Evolutionary conservation across 2,797 vertebrate species (phyloP).

Genomic region (Tadarida brasiliensis): DNA sequence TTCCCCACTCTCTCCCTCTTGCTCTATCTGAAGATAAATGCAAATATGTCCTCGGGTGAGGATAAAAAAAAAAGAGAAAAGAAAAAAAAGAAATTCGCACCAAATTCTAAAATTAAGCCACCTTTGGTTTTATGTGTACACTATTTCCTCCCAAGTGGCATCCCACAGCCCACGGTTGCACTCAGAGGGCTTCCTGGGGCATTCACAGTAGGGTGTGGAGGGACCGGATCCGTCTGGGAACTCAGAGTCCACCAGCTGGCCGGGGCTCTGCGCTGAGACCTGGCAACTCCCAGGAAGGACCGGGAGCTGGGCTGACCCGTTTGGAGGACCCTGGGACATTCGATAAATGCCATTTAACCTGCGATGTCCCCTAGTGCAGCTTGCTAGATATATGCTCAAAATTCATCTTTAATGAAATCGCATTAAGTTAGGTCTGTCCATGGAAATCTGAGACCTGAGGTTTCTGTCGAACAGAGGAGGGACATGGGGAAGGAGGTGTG

Average conservation of each 20-base stretch:
- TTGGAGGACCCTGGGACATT: background rate
- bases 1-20: too few species aligned
- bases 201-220: rapidly evolving
- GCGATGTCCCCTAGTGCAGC: background rate
- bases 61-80: too few species aligned
- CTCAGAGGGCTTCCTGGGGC: background rate
- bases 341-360: background rate
- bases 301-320: background rate
- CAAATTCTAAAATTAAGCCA: background rate
- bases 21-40: too few species aligned
- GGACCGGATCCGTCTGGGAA: too few species aligned
- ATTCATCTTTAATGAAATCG: background rate
- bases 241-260: background rate
- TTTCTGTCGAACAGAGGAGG: background rate
- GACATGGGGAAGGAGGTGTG: rapidly evolving
- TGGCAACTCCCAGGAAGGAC: rapidly evolving
- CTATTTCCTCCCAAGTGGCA: background rate
- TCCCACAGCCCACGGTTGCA: rapidly evolving
- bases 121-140: background rate
- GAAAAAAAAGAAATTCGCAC: background rate
- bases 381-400: background rate
- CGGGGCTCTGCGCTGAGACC: background rate
- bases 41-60: too few species aligned
- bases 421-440: background rate
- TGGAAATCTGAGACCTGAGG: background rate